Percentiles rank a stretch among this genome's conserved stretches.
These are phyloP conservation scores for Sicus ferrugineus DNA, from an alignment of 2,888 invertebrate species.

Conservation along the genomic window DNA sequence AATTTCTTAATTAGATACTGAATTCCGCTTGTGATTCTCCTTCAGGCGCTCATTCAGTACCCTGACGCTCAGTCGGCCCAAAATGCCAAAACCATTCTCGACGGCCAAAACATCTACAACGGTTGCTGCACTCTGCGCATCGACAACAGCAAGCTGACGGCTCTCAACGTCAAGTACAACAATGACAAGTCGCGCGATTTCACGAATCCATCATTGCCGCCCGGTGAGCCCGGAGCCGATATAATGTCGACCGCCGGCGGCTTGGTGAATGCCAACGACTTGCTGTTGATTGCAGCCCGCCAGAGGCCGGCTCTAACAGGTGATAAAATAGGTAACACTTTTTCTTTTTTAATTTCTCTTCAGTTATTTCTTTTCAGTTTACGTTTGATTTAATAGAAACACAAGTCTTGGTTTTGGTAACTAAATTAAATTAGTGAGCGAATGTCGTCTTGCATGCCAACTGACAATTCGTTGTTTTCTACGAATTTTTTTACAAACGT, in stretches of 20 bases:
- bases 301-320: conserved; percentile 65
- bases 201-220: conserved; percentile 97
- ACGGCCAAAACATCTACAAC: conserved; percentile 99
- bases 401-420: background rate
- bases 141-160: conserved; percentile 98
- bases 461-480: conserved; percentile 2
- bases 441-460: too few species aligned
- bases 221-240: conserved; percentile 81
- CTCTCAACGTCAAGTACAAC: conserved; percentile 98
- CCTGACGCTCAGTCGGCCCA: conserved; percentile 97
- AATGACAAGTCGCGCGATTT: conserved; percentile 99
- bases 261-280: conserved; percentile 68
- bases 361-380: conserved; percentile 28
- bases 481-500: conserved; percentile 34
- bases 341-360: conserved; percentile 43
- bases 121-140: conserved; percentile 99
- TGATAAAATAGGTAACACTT: conserved; percentile 66
- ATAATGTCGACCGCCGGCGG: conserved; percentile 68
- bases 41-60: conserved; percentile 96
- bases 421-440: too few species aligned
- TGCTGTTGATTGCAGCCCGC: conserved; percentile 65
- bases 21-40: background rate
- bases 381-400: conserved; percentile 30
- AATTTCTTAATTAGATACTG: background rate
- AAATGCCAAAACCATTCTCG: conserved; percentile 94